Base-by-base conservation (phyloP, 2,797 vertebrate genomes). In the Dendrocincla tyrannina region DNA sequence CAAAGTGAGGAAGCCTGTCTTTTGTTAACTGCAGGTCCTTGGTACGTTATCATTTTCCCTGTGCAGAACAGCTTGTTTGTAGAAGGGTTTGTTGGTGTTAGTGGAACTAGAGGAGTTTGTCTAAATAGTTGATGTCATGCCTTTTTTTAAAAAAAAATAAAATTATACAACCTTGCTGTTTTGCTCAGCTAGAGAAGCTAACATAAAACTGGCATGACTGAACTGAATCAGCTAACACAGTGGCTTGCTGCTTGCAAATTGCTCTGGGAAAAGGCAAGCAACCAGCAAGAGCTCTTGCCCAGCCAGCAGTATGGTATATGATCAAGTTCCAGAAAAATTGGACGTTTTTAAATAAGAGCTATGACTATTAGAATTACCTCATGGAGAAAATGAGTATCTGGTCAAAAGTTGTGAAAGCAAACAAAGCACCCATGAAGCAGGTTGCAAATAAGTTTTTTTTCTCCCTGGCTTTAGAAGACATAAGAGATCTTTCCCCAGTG, bases 401-500 rank as follows among this genome's bases (percentile, higher is more conserved):
- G 24, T 35, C 23, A 58, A 18, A 49, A 80, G 23, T 49, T 44
- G 37, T 55, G 68, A 81, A 92, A 68, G 55, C 27, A 73, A 55
- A 44, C 14, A 25, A 88, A 47, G 24, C 13, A 44, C 28, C 25
- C 5, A 4, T 27, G 25, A 5, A 69, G 10, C 17, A 39, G 22
- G n/a, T 18, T 67, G 12, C 11, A 83, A 85, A 27, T 19, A 69
- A 39, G 9, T 49, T 17, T 0, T 77, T 77, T 66, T 87, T 79
- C 14, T 91, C 5, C 9, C 24, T 72, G 53, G 3, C 25, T 55
- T 82, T 35, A 32, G 23, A 72, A 85, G 17, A 52, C 37, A 28
- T n/a, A 44, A 87, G 20, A 11, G 4, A 25, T 52, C 4, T 47
- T 9, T 73, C 2, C 1, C 5, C 14, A 15, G 0, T 1, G 0